Base-by-base conservation (phyloP, 1,140 invertebrate species). In the Pseudomyrmex pallidus region DNA sequence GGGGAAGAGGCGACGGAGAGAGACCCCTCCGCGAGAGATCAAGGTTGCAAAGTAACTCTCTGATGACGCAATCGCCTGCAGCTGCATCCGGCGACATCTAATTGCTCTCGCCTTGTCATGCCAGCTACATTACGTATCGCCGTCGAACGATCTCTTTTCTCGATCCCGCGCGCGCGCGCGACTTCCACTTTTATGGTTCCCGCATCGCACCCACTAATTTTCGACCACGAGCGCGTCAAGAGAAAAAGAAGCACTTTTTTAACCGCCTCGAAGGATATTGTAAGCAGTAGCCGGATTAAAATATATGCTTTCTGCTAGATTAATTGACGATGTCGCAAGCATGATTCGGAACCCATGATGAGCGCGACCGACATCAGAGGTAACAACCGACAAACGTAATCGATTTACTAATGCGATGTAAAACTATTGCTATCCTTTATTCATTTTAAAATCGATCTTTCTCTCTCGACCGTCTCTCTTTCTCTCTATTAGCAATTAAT, bases 1-100 rank as follows among this genome's bases (percentile, higher is more conserved):
- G 17, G 54, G 25, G 25, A 74, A n/a, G 59, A 82, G 63, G 50
- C 64, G 72, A 22, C 52, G 52, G 74, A 56, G 62, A 56, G 62
- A 74, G 74, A 85, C 77, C 82, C 85, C 80, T 76, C 82, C 62
- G 76, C 70, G 87, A 89, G 86, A 90, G 88, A 92, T 91, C 91
- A 92, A 92, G 91, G 90, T 90, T 92, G 87, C 87, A 73, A 89
- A 90, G 85, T 87, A 83, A 87, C 89, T 89, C 89, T 89, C 74
- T 64, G 87, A 89, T 92, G 91, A 92, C 90, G 91, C 87, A 91
- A 92, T 88, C 74, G 83, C 86, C 82, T 85, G 91, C 91, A 91
- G 90, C 91, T 91, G 91, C 91, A 91, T 92, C 90, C 91, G 91
- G 91, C 89, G 91, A 89, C 90, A 89, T 89, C 90, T 91, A 92